Conservation (phyloP, 2,113 vertebrate genomes). For the Eulemur macaco region DNA sequence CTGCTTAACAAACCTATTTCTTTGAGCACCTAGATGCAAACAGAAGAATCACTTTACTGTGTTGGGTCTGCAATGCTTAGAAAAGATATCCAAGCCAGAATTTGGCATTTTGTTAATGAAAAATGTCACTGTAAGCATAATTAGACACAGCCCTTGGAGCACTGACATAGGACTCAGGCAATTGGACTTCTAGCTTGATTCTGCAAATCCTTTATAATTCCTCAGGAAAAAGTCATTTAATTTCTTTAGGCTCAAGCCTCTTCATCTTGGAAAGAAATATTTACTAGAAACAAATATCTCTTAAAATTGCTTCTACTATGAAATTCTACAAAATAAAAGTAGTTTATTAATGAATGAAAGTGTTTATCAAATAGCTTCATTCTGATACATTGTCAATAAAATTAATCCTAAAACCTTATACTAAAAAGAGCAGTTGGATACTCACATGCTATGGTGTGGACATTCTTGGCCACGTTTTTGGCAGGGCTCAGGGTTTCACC, state of each 20-base stretch:
- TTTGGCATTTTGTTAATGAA: background rate
- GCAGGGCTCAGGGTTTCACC: too few relatives aligned
- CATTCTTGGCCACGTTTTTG: background rate
- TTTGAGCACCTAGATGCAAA: background rate
- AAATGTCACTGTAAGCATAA: background rate
- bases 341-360: background rate
- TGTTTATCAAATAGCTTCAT: background rate
- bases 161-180: background rate
- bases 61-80: background rate
- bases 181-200: background rate
- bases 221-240: background rate
- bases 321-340: background rate
- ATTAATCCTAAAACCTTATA: background rate
- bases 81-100: background rate
- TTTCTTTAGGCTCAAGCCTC: background rate
- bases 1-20: background rate
- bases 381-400: background rate
- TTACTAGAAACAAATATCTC: conserved; percentile 17
- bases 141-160: background rate
- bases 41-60: background rate
- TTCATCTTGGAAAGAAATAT: conserved; percentile 12
- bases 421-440: background rate
- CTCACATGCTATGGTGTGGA: background rate
- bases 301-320: background rate
- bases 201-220: background rate